Percentiles rank a stretch among this genome's conserved stretches.
phyloP scores from a whole-genome alignment of 2,113 vertebrate genomes.

The Strigops habroptila region DNA sequence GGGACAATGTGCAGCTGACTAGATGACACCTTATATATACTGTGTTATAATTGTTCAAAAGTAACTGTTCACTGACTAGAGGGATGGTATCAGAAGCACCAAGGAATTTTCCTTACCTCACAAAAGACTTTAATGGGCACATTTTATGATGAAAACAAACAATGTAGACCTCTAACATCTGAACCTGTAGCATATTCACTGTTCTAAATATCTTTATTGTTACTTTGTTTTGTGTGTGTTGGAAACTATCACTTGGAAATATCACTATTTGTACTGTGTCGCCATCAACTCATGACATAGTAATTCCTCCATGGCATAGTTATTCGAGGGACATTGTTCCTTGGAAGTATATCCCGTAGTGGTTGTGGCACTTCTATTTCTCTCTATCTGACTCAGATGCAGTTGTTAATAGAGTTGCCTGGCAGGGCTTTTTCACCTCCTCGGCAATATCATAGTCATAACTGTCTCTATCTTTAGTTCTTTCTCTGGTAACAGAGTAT shows the following conservation, averaged over 20 bases:
- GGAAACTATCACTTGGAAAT: neutral
- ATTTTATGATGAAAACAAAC: neutral
- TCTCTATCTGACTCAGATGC: neutral
- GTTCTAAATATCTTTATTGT: neutral
- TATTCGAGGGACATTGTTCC: rapidly evolving
- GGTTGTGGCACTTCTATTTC: neutral
- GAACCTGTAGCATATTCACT: neutral
- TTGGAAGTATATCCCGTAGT: neutral
- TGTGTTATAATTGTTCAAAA: neutral
- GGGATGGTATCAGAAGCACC: too few species aligned
- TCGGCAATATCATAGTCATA: neutral
- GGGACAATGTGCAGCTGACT: neutral
- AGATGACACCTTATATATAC: neutral
- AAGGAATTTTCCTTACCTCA: neutral
- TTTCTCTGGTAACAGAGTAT: neutral
- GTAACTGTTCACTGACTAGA: neutral
- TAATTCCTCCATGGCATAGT: neutral
- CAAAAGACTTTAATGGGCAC: neutral
- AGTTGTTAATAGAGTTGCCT: neutral
- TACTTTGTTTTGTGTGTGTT: neutral
- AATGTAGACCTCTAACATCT: neutral
- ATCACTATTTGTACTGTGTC: too few species aligned
- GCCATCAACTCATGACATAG: neutral
- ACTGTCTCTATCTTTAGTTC: neutral
- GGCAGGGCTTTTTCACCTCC: neutral